phyloP scores from a whole-genome alignment of 2,888 invertebrate genomes.

The Tanytarsus gracilentus region DNA sequence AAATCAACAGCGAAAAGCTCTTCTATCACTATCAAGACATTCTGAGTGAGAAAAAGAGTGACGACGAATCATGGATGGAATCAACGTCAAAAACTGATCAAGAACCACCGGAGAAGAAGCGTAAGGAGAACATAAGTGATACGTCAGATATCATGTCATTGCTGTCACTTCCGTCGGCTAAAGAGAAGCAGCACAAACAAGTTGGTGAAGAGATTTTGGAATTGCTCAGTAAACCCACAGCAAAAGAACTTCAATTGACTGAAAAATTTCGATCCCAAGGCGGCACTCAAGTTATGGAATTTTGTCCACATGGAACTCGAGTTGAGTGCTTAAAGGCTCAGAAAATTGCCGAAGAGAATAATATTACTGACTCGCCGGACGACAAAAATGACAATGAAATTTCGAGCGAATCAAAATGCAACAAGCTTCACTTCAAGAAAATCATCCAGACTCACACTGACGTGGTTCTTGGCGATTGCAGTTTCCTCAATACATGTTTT shows the following conservation, averaged over 20 bases:
- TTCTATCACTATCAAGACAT: constrained; percentile 39
- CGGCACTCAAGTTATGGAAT: constrained; percentile 88
- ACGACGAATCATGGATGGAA: constrained; percentile 29
- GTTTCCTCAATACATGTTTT: constrained; percentile 96
- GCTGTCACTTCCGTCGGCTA: constrained; percentile 83
- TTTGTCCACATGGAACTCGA: constrained; percentile 91
- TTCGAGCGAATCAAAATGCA: constrained; percentile 50
- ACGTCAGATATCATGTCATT: constrained; percentile 44
- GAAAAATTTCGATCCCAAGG: constrained; percentile 95
- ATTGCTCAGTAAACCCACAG: constrained; percentile 87
- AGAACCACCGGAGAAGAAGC: constrained; percentile 44
- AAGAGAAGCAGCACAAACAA: constrained; percentile 91
- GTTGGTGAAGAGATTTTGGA: constrained; percentile 93
- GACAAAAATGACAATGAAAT: constrained; percentile 34
- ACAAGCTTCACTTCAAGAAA: constrained; percentile 91
- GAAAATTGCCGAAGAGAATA: constrained; percentile 41
- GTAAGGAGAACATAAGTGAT: constrained; percentile 37
- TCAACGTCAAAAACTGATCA: constrained; percentile 30
- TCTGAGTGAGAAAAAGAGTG: constrained; percentile 37
- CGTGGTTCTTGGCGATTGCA: constrained; percentile 91
- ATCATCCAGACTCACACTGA: constrained; percentile 94
- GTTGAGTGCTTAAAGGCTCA: constrained; percentile 67
- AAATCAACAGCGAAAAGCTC: constrained; percentile 38
- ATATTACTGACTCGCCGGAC: constrained; percentile 33
- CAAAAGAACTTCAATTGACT: constrained; percentile 89